Conservation (phyloP, 2,797 vertebrate genomes). For the Acrossocheilus fasciatus region DNA sequence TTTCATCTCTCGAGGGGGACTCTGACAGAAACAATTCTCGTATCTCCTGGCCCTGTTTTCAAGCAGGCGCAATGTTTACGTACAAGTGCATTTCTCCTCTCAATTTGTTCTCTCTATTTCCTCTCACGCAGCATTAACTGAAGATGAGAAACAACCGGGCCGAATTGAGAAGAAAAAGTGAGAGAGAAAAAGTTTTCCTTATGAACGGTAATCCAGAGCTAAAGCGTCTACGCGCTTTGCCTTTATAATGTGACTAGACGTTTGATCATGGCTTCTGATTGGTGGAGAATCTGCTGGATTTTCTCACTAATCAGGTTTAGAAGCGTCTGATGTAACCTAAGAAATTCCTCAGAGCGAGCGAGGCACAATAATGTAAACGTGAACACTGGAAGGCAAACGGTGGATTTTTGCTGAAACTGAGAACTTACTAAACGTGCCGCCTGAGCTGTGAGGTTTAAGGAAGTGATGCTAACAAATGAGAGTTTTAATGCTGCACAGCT, state of each 20-base stretch:
- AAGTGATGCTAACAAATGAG: constrained; percentile 47
- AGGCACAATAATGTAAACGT: neutral
- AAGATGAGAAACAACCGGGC: constrained; percentile 22
- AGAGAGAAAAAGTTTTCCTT: constrained; percentile 34
- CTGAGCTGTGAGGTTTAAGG: constrained; percentile 39
- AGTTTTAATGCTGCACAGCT: constrained; percentile 38
- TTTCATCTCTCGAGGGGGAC: constrained; percentile 79
- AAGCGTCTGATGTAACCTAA: constrained; percentile 11
- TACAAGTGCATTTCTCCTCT: constrained; percentile 53
- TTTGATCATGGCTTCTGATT: constrained; percentile 29
- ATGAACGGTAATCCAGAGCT: constrained; percentile 41
- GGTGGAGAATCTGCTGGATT: constrained; percentile 27
- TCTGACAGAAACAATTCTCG: constrained; percentile 79
- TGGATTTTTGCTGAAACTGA: constrained; percentile 29
- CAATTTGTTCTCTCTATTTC: constrained; percentile 59
- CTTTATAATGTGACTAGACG: constrained; percentile 31
- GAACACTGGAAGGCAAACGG: neutral
- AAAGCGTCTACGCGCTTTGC: constrained; percentile 1
- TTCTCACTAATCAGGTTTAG: constrained; percentile 29
- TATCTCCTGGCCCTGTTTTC: constrained; percentile 52
- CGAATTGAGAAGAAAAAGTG: constrained; percentile 25
- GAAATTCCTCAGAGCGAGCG: neutral
- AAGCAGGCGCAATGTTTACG: constrained; percentile 32
- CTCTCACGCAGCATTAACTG: constrained; percentile 30
- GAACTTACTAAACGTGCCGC: constrained; percentile 14